Evolutionary conservation across 2,888 invertebrate genomes (phyloP).

Genomic region (Hermaeophaga mercurialis): DNA sequence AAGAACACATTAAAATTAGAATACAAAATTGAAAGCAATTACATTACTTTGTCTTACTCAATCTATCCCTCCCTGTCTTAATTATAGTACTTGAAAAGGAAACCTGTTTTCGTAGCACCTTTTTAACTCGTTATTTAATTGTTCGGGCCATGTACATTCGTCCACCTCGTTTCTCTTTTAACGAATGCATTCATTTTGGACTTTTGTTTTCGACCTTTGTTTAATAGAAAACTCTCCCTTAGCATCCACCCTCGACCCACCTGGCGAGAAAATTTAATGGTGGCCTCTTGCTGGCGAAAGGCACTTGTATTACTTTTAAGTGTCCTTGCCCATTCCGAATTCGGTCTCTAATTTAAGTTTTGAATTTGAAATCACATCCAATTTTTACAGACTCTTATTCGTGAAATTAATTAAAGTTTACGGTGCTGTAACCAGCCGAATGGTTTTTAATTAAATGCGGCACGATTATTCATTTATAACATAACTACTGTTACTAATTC

Average conservation of each 20-base stretch:
- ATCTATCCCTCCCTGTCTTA: no score
- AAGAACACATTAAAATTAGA: no score
- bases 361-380: conserved; percentile 19
- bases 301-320: conserved; percentile 22
- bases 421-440: background rate
- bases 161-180: no score
- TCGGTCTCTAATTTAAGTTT: conserved; percentile 24
- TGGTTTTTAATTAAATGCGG: background rate
- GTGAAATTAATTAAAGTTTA: background rate
- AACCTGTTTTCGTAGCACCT: no score
- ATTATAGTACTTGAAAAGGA: no score
- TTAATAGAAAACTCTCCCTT: background rate
- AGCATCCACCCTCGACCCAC: background rate
- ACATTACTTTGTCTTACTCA: no score
- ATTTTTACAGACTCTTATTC: conserved; percentile 3
- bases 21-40: no score
- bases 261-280: conserved; percentile 23
- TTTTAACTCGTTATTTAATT: no score
- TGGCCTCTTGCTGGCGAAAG: conserved; percentile 3
- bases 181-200: no score
- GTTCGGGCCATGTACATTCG: no score
- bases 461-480: no score
- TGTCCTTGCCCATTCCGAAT: conserved; percentile 13
- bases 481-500: no score
- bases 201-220: conserved; percentile 3